Evolutionary conservation across 2,113 vertebrate genomes (phyloP).

Genomic region (Gasterosteus aculeatus): DNA sequence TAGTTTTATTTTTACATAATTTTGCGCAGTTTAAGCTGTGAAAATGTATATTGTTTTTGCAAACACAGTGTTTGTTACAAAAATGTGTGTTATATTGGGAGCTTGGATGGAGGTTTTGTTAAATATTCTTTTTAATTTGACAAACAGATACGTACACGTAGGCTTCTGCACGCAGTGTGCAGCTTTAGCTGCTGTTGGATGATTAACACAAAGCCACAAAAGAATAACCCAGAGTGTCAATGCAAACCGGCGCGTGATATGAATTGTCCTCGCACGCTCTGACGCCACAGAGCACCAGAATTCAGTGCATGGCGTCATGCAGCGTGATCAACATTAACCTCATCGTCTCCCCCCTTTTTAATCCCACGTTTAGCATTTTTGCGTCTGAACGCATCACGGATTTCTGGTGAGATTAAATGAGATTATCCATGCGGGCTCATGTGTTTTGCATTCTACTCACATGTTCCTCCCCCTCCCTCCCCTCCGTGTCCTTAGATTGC

Average conservation of each 20-base stretch:
- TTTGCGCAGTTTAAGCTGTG: neutral
- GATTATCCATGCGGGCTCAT: conserved; percentile 59
- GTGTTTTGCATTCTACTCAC: conserved; percentile 48
- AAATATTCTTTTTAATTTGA: neutral
- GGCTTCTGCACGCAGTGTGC: neutral
- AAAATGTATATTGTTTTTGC: neutral
- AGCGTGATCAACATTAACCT: conserved; percentile 10
- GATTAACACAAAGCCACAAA: neutral
- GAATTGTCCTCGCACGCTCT: neutral
- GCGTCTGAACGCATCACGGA: conserved; percentile 37
- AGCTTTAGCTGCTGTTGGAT: neutral
- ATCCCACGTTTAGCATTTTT: conserved; percentile 45
- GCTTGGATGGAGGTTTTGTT: no score
- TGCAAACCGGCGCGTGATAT: neutral
- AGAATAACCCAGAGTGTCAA: no score
- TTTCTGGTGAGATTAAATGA: conserved; percentile 50
- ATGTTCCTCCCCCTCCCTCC: conserved; percentile 25
- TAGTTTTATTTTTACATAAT: neutral
- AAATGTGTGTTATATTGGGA: no score
- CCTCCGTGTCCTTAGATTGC: conserved; percentile 60
- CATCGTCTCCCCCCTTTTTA: conserved; percentile 7
- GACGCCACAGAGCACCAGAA: neutral
- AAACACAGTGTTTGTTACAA: neutral
- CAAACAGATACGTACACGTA: neutral
- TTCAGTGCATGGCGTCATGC: neutral